Evolutionary conservation across 1,140 invertebrate genomes (phyloP).

Genomic region (Lucilia cuprina): DNA sequence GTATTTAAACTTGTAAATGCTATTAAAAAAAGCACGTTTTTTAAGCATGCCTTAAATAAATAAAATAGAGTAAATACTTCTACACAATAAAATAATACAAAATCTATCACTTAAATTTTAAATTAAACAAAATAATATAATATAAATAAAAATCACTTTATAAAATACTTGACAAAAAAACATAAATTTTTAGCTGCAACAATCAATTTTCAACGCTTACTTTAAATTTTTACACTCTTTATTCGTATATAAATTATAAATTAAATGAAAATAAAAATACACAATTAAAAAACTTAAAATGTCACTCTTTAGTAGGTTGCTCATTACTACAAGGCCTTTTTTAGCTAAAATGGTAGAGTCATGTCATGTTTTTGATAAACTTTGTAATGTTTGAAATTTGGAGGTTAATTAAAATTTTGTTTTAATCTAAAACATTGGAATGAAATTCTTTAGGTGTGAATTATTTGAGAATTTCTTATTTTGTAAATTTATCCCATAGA

Average conservation of each 20-base stretch:
- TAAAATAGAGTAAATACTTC: not conserved
- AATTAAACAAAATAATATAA: not conserved
- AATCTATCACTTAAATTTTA: not conserved
- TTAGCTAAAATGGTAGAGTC: too few species aligned
- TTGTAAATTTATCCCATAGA: too few species aligned
- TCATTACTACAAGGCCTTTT: too few species aligned
- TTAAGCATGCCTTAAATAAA: slow-evolving; percentile 24
- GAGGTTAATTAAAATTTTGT: too few species aligned
- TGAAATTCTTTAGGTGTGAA: too few species aligned
- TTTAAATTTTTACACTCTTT: slow-evolving; percentile 23
- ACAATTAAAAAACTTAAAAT: too few species aligned
- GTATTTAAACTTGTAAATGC: not conserved
- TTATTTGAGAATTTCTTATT: too few species aligned
- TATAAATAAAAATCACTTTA: not conserved
- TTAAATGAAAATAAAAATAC: not conserved
- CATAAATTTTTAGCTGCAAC: slow-evolving; percentile 37
- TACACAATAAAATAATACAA: not conserved
- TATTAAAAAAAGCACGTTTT: slow-evolving; percentile 1
- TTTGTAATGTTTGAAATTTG: too few species aligned
- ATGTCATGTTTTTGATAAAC: too few species aligned
- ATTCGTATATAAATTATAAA: slow-evolving; percentile 20
- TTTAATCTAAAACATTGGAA: too few species aligned
- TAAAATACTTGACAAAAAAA: slow-evolving; percentile 4
- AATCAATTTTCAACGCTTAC: slow-evolving; percentile 39
- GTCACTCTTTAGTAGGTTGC: too few species aligned